Percentiles rank a stretch among this genome's conserved stretches.
Evolutionary conservation across 2,113 vertebrate species (phyloP).

Genomic region (Morone chrysops): DNA sequence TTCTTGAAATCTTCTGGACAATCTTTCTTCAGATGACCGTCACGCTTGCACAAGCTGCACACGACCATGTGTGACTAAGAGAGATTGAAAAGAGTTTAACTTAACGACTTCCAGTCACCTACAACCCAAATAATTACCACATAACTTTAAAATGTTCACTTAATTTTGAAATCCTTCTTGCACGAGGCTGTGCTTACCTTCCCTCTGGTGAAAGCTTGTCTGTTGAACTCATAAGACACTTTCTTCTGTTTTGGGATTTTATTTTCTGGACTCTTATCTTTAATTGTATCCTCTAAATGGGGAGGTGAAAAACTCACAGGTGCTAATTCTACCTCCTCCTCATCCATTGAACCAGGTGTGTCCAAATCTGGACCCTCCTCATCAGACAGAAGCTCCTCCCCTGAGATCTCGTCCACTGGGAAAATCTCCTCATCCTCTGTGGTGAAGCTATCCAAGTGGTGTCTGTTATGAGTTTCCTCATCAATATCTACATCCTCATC

Average conservation of each 20-base stretch:
- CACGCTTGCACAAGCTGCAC: slow-evolving; percentile 93
- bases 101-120: not conserved
- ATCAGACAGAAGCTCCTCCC: slow-evolving; percentile 88
- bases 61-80: slow-evolving; percentile 89
- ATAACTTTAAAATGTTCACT: not conserved
- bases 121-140: not conserved
- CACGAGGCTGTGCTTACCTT: slow-evolving; percentile 84
- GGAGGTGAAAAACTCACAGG: slow-evolving; percentile 7
- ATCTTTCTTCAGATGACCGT: slow-evolving; percentile 93
- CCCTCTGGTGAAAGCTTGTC: slow-evolving; percentile 89
- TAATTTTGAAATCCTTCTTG: not conserved
- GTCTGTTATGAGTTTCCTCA: slow-evolving; percentile 49
- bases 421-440: slow-evolving; percentile 84
- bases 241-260: slow-evolving; percentile 51
- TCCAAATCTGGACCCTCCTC: slow-evolving; percentile 82
- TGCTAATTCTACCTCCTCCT: slow-evolving; percentile 57
- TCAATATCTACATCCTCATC: slow-evolving; percentile 83
- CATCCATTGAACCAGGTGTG: slow-evolving; percentile 64
- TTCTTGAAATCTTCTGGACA: slow-evolving; percentile 97
- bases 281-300: slow-evolving; percentile 22
- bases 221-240: slow-evolving; percentile 89
- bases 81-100: slow-evolving; percentile 18
- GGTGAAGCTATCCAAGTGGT: slow-evolving; percentile 74
- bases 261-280: slow-evolving; percentile 59
- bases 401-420: slow-evolving; percentile 82